Evolutionary conservation across 2,113 vertebrate genomes (phyloP), one percentile per base, ranked within the genome.

Genomic region (Oenanthe melanoleuca): DNA sequence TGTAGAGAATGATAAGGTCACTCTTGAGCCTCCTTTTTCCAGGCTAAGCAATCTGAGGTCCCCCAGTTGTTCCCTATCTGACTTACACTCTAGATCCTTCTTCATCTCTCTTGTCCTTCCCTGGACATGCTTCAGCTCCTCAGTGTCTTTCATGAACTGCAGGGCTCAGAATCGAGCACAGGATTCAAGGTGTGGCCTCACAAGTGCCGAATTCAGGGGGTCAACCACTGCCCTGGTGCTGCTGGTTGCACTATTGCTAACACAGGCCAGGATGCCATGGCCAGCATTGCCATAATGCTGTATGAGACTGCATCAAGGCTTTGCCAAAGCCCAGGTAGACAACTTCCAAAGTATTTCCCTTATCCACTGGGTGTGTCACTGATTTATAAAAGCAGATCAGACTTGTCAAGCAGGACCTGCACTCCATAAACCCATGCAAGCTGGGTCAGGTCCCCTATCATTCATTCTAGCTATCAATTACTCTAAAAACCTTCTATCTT

Each of bases 151-250:
- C 12, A 10, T 37, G 25, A 25, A 23, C 50, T 28, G 8, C 11
- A 29, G 18, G 9, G 22, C 22, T 6, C 14, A 38, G 60, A 73
- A 57, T 0, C 44, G 12, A 15, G 2, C 4, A 28, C 8, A 59
- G 9, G 5, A 37, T 37, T 57, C 0, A 0, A 65, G 18, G 2
- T 16, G 15, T 7, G 16, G 8, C 44, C 37, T 65, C 33, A 37
- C 14, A 26, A 44, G 12, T 16, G 37, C 18, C 0, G 0, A 28
- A 14, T 8, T 5, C 14, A 33, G 14, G 10, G 4, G 2, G 3
- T 23, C 5, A 34, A 6, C 37, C 50, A 0, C 14, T 42, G 31
- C 3, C 25, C 21, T 31, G 11, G 1, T 31, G 11, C 50, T 72
- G 14, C 50, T 50, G 57, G 31, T 0, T 26, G 23, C 22, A 5